These are phyloP conservation scores for Ormyrus thymus DNA, from an alignment of 2,888 invertebrate species.

Conservation along the genomic window DNA sequence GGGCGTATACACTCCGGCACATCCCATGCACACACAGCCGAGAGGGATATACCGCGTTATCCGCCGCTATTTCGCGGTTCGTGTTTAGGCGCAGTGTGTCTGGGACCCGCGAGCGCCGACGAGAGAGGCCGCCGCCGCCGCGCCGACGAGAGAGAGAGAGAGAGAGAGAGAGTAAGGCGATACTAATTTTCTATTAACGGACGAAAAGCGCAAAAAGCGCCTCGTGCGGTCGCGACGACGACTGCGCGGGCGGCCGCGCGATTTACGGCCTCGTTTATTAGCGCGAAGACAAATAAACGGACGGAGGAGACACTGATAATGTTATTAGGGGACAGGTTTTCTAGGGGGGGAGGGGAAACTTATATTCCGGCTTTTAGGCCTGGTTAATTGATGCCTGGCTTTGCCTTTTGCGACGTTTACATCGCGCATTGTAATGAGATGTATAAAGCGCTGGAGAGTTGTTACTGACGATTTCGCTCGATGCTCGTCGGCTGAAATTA, in stretches of 20 bases:
- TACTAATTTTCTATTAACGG: slow-evolving; percentile 70
- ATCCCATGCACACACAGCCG: slow-evolving; percentile 68
- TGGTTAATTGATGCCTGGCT: too few species aligned
- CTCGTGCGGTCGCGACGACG: background rate
- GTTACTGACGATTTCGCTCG: too few species aligned
- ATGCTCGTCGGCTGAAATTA: too few species aligned
- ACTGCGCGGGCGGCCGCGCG: slow-evolving; percentile 5
- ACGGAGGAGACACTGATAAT: slow-evolving; percentile 5
- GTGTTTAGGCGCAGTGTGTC: slow-evolving; percentile 69
- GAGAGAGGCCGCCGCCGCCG: slow-evolving; percentile 53
- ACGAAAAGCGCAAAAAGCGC: slow-evolving; percentile 44
- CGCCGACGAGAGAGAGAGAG: slow-evolving; percentile 26
- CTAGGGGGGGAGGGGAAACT: too few species aligned
- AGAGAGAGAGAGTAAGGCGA: slow-evolving; percentile 65
- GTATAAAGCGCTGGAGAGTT: too few species aligned
- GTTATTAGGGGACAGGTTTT: slow-evolving; percentile 9
- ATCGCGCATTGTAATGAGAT: too few species aligned
- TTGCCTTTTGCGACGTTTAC: too few species aligned
- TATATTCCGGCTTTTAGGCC: too few species aligned
- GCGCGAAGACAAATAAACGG: slow-evolving; percentile 47
- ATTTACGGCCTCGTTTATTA: slow-evolving; percentile 50
- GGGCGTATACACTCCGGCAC: slow-evolving; percentile 69
- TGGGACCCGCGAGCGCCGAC: slow-evolving; percentile 47
- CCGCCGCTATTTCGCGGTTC: slow-evolving; percentile 68
- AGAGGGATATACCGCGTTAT: slow-evolving; percentile 14